Base-by-base conservation (phyloP, 1,140 invertebrate genomes). In the Colletes gigas region DNA sequence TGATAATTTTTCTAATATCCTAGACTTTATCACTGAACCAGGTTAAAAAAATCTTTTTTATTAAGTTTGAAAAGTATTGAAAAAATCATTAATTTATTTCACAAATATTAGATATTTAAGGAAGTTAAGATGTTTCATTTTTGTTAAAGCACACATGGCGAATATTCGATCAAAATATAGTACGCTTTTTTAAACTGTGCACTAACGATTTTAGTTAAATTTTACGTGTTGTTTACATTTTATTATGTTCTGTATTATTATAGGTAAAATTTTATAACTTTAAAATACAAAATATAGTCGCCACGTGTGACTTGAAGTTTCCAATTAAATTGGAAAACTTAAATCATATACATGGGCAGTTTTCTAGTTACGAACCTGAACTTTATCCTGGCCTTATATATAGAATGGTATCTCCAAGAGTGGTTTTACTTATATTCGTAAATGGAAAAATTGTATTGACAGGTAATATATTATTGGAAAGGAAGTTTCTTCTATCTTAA, bases 201-300 rank as follows among this genome's bases (percentile, higher is more conserved):
- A 30, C 30, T 30, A 44, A 44, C 8, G 8, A 41, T 17, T 60
- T 1, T 78, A 30, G 17, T 12, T 85, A 81, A 44, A 55, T 82
- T 47, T 30, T 72, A 21, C 73, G 82, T 81, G 54, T 70, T 65
- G 54, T 9, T n/a, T 39, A 73, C n/a, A 7, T 10, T 73, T 54
- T 4, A 19, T 17, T 62, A 15, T 15, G 10, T 47, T n/a, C 66
- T 44, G 44, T 80, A 82, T 86, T 75, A 79, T 94, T 95, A 60
- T 90, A 98, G 96, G 97, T 98, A 0, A 98, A 98, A 92, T 99
- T 99, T 92, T 93, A 96, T 47, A 97, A 99, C 89, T 99, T 99
- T 90, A 99, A 99, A 94, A 96, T 99, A 88, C 99, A 99, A 94
- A 99, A 99, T 93, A 99, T 99, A 94, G 99, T 99, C 39, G 99